A percentile compares a stretch with the other conserved stretches of the same genome.
These are phyloP conservation scores for Isotomurus palustris DNA, from an alignment of 2,888 invertebrate species.

Conservation along the genomic window DNA sequence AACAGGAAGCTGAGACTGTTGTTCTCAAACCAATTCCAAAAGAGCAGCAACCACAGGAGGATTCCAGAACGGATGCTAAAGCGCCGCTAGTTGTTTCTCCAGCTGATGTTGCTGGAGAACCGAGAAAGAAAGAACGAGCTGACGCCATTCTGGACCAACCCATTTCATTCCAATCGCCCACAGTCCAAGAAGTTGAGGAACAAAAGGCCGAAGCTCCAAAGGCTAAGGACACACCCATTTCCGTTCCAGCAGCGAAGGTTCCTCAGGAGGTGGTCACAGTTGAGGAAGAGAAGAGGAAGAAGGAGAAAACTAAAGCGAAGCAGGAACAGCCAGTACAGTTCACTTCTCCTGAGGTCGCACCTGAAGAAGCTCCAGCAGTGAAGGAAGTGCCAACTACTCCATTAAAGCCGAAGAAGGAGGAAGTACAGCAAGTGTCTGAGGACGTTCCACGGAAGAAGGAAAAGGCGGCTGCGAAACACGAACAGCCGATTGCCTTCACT, in stretches of 20 bases:
- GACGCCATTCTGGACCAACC: background rate
- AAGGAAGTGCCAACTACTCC: background rate
- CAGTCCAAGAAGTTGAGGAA: background rate
- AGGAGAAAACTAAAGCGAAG: background rate
- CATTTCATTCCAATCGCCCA: background rate
- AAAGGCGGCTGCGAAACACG: background rate
- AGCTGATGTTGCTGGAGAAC: background rate
- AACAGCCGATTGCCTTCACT: constrained; percentile 11
- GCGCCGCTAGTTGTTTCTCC: no score
- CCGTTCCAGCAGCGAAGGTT: background rate
- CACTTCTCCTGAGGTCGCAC: constrained; percentile 13
- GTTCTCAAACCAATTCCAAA: constrained; percentile 47
- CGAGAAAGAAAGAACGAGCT: background rate
- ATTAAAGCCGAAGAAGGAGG: background rate
- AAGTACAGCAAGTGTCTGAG: constrained; percentile 19
- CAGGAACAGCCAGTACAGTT: background rate
- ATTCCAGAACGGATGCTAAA: no score
- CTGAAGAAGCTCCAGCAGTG: background rate
- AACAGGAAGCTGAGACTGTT: constrained; percentile 19
- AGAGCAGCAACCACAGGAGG: no score
- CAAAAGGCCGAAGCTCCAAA: background rate
- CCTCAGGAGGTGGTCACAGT: background rate
- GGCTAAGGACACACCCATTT: background rate
- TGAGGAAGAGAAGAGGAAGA: background rate
- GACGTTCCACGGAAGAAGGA: constrained; percentile 54